Evolutionary conservation across 2,888 invertebrate species (phyloP), one percentile per base, ranked within the genome.

Genomic region (Actias luna): DNA sequence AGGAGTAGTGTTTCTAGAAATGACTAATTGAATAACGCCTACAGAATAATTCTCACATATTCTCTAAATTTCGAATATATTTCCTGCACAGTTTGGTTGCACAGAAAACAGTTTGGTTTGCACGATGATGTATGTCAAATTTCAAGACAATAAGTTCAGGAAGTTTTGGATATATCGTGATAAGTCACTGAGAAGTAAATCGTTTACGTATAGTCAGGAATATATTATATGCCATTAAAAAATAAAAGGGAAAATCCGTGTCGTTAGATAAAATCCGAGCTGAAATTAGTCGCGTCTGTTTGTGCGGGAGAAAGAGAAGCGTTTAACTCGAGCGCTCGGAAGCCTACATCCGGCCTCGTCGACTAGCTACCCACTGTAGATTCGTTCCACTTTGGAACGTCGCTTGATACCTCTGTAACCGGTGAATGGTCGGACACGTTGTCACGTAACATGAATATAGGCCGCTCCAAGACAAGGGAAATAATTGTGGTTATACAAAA

Each of bases 321-420:
- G 73, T 82, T 82, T 81, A 80, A 78, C 75, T 72, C 73, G 68
- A 76, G 71, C 76, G 71, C 68, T 76, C 82, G 82, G 84, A 81
- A 77, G 75, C 63, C 67, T 67, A 59, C 71, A 73, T 77, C 81
- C 79, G 82, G 77, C 65, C 63, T 67, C 66, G 67, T 65, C 69
- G 64, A 68, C 68, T 22, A 3, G 46, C 25, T 22, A 50, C n/a
- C n/a, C n/a, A n/a, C 46, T 50, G 46, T 66, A 67, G 68, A 59
- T 69, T 60, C 58, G 67, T 64, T 73, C 69, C 66, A 35, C 67
- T 70, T 62, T 59, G 63, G 58, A 55, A 71, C 67, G 61, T 27
- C 31, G 46, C 59, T 65, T 68, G 68, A 69, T 71, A 64, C 63
- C 65, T 33, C 59, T 35, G 57, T 22, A 55, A 62, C 46, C 29